These are phyloP conservation scores for Ursus arctos DNA, from an alignment of 2,113 vertebrate genomes.

Conservation along the genomic window DNA sequence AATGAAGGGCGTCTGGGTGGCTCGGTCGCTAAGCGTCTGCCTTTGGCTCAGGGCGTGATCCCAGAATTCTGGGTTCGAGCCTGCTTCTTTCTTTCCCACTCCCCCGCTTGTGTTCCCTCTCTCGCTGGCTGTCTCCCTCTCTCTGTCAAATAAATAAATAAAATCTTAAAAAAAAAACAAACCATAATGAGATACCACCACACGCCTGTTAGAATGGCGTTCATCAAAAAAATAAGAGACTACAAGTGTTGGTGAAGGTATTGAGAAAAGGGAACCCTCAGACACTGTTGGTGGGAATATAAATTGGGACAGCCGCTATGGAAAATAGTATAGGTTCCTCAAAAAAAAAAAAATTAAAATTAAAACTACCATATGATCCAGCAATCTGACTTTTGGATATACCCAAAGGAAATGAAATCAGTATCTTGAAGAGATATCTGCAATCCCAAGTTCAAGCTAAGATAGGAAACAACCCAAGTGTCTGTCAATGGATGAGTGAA, in stretches of 20 bases:
- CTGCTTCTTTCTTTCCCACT: no score
- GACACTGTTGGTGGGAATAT: not conserved
- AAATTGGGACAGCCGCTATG: not conserved
- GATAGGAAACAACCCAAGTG: not conserved
- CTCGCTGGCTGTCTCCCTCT: no score
- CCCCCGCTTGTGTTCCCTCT: no score
- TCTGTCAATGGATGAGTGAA: not conserved
- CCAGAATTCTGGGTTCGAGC: no score
- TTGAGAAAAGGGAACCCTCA: not conserved
- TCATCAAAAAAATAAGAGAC: not conserved
- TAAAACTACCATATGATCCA: not conserved
- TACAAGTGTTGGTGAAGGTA: not conserved
- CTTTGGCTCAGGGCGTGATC: no score
- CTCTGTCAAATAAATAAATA: no score
- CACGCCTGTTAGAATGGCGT: not conserved
- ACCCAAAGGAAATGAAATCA: not conserved
- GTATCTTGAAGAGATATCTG: not conserved
- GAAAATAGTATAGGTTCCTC: not conserved
- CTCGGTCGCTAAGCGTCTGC: no score
- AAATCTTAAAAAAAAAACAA: not conserved
- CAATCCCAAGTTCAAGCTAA: not conserved
- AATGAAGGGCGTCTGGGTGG: not conserved
- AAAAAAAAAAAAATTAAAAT: not conserved
- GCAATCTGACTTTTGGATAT: not conserved
- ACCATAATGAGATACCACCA: not conserved